These are phyloP conservation scores for Apodemia zela DNA, from an alignment of 2,888 invertebrate species.

Conservation along the genomic window DNA sequence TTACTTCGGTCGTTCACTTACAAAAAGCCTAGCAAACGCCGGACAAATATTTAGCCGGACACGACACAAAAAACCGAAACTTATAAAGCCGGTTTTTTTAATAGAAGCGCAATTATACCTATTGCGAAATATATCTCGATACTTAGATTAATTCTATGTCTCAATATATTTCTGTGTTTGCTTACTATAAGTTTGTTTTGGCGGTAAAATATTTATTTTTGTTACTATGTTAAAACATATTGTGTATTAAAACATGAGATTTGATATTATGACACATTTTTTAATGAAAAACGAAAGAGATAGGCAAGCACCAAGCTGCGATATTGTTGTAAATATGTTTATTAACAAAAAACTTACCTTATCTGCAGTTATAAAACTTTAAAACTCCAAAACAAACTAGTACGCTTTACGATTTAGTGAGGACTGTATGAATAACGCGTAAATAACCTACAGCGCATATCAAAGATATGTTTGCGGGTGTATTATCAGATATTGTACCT, in stretches of 20 bases:
- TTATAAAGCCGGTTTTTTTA: too few relatives aligned
- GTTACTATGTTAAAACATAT: background rate
- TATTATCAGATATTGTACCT: background rate
- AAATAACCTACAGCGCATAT: background rate
- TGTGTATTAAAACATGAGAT: background rate
- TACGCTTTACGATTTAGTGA: background rate
- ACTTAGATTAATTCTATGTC: too few relatives aligned
- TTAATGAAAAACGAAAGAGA: background rate
- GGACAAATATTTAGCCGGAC: too few relatives aligned
- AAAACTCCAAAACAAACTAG: constrained; percentile 1
- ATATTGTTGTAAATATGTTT: background rate
- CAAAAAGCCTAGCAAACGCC: too few relatives aligned
- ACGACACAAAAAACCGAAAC: too few relatives aligned
- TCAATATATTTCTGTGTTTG: too few relatives aligned
- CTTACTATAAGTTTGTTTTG: background rate
- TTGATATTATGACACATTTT: background rate
- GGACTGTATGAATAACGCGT: background rate
- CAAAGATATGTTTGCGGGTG: background rate
- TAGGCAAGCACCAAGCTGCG: background rate
- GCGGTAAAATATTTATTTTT: background rate
- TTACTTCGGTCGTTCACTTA: too few relatives aligned
- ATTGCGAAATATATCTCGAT: too few relatives aligned
- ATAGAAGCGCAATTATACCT: too few relatives aligned
- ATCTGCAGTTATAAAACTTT: background rate
- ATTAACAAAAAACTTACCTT: background rate